Conservation (phyloP, 2,797 vertebrate genomes). For the Heterohyrax brucei region DNA sequence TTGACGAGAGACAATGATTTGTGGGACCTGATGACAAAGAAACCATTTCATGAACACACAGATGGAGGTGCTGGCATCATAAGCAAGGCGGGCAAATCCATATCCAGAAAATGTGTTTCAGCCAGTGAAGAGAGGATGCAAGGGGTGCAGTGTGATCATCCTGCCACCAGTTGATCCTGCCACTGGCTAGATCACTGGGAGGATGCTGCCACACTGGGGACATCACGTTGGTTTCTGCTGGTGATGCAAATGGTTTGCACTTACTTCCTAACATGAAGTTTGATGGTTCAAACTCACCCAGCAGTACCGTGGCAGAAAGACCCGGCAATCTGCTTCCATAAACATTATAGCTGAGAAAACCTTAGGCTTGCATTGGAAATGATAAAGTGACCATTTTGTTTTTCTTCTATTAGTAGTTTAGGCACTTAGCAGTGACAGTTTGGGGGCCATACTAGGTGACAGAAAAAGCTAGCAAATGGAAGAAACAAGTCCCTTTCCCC, state of each 20-base stretch:
- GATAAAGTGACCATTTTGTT: background rate
- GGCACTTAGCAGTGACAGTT: slow-evolving; percentile 4
- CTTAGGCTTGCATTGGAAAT: background rate
- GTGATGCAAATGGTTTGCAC: background rate
- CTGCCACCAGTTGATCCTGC: slow-evolving; percentile 37
- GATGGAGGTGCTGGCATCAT: slow-evolving; percentile 46
- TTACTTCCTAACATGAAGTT: background rate
- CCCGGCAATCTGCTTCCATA: background rate
- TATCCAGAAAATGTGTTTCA: slow-evolving; percentile 58
- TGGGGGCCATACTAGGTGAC: slow-evolving; percentile 11
- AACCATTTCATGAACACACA: slow-evolving; percentile 8
- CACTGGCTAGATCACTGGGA: slow-evolving; percentile 22
- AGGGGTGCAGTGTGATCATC: slow-evolving; percentile 51
- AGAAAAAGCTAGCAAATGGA: background rate
- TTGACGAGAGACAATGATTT: slow-evolving; percentile 47
- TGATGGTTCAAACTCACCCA: background rate
- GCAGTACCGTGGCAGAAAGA: background rate
- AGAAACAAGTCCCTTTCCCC: background rate
- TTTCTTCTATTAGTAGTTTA: slow-evolving; percentile 33
- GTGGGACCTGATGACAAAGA: background rate
- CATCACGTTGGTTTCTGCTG: slow-evolving; percentile 28
- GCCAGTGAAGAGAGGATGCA: slow-evolving; percentile 56
- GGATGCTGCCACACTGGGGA: background rate
- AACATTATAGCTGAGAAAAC: background rate
- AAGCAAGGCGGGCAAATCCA: slow-evolving; percentile 66